Evolutionary conservation across 2,888 invertebrate genomes (phyloP), one percentile per base, ranked within the genome.

Genomic region (Neoitamus cyanurus): DNA sequence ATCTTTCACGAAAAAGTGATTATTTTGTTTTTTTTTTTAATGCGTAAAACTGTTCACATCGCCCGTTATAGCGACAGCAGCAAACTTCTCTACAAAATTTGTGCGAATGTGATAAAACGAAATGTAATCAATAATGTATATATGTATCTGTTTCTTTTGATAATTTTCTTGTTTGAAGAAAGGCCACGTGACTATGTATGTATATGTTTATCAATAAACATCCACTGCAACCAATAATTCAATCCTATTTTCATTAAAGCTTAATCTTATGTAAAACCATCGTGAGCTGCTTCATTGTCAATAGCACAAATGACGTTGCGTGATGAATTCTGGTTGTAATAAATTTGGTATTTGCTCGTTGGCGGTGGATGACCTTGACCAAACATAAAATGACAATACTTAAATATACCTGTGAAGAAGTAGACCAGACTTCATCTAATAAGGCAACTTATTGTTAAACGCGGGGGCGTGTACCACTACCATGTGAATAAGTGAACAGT

Each of bases 351-450:
- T 83, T 83, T 69, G 15, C 36, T 36, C 83, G 83, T 83, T 83
- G 83, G 83, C 83, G 69, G 83, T 30, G 15, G 83, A 83, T 37
- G 83, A 48, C 83, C 83, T 83, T 83, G 83, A 83, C 36, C 83
- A 69, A 28, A 42, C 37, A 15, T 37, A 48, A 48, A 48, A 48
- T 13, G 28, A 25, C 36, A 70, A 70, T 25, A 15, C 13, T 20
- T 46, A 77, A 77, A 77, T 70, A 70, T 20, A 58, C 58, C 6
- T 36, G 31, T 15, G 73, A 34, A 73, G 20, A 73, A 73, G 73
- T 73, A 34, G 73, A 36, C 73, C 36, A 34, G 36, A 20, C 73
- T 20, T 73, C 20, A 31, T 73, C 30, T 20, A 36, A 20, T 20
- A 36, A 34, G 36, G 70, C 30, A 70, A 13, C 70, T 58, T 20